A percentile compares a stretch with the other conserved stretches of the same genome.
phyloP scores from a whole-genome alignment of 1,140 invertebrate species.

The Euschistus heros region DNA sequence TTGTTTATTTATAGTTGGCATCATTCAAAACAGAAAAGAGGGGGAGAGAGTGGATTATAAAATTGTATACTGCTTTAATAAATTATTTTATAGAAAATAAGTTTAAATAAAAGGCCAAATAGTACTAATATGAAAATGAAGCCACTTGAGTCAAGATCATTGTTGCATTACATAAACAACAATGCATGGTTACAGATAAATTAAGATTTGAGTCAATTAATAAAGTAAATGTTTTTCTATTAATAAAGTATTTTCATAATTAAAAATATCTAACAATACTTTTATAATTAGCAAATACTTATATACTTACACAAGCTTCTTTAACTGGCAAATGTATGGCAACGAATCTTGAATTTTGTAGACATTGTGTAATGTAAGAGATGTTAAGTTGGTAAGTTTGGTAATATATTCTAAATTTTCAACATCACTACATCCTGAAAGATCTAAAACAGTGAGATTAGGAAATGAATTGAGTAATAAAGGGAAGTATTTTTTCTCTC shows the following conservation, averaged over 20 bases:
- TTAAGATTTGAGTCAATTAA: no score
- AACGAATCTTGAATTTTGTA: slow-evolving; percentile 27
- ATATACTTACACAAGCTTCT: slow-evolving; percentile 38
- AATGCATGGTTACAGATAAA: no score
- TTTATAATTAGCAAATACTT: neutral
- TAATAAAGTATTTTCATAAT: slow-evolving; percentile 5
- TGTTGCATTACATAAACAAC: no score
- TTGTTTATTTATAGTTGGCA: no score
- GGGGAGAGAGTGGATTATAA: no score
- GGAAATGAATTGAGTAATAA: slow-evolving; percentile 46
- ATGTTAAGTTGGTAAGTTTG: slow-evolving; percentile 47
- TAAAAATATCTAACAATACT: slow-evolving; percentile 8
- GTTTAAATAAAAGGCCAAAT: no score
- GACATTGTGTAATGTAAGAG: slow-evolving; percentile 23
- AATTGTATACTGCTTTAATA: no score
- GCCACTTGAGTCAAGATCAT: no score
- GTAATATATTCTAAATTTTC: slow-evolving; percentile 45
- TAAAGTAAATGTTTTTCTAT: neutral
- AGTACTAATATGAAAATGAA: no score
- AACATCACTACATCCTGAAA: slow-evolving; percentile 57
- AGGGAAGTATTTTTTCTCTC: slow-evolving; percentile 40
- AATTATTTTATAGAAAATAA: no score
- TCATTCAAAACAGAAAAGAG: no score
- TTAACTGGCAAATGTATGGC: slow-evolving; percentile 25
- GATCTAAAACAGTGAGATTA: slow-evolving; percentile 62